Evolutionary conservation across 2,888 invertebrate species (phyloP).

Genomic region (Phrixothrix hirtus): DNA sequence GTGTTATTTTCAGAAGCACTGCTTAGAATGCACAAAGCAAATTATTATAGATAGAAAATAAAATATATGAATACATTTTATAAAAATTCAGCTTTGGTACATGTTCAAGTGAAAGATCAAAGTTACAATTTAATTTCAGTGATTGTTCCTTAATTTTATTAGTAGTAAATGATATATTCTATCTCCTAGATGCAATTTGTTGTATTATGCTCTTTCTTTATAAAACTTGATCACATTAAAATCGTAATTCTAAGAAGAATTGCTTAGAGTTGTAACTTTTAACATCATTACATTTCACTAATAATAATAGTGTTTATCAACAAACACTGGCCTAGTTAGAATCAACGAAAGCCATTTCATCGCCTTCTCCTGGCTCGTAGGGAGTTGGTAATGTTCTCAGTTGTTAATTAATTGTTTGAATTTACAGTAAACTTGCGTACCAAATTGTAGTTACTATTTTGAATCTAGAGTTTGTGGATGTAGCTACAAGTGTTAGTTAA

Average conservation of each 20-base stretch:
- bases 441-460: conserved; percentile 35
- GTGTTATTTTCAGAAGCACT: too few species aligned
- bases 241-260: conserved; percentile 1
- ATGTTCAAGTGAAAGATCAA: too few species aligned
- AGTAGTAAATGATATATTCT: too few species aligned
- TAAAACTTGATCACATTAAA: not conserved
- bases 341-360: conserved; percentile 28
- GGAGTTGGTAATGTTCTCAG: conserved; percentile 41
- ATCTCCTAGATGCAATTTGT: too few species aligned
- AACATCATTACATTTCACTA: conserved; percentile 26
- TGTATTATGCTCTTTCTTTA: too few species aligned
- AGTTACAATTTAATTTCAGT: too few species aligned
- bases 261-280: conserved; percentile 26
- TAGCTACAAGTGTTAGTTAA: conserved; percentile 45
- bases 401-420: conserved; percentile 50
- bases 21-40: too few species aligned
- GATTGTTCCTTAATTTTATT: too few species aligned
- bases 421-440: conserved; percentile 45
- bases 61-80: not conserved
- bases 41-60: too few species aligned
- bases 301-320: conserved; percentile 29
- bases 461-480: conserved; percentile 30
- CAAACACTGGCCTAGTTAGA: conserved; percentile 26
- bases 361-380: conserved; percentile 38
- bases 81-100: not conserved